Percentiles rank a stretch among this genome's conserved stretches.
Evolutionary conservation across 2,888 invertebrate species (phyloP).

Genomic region (Escarpia spicata): DNA sequence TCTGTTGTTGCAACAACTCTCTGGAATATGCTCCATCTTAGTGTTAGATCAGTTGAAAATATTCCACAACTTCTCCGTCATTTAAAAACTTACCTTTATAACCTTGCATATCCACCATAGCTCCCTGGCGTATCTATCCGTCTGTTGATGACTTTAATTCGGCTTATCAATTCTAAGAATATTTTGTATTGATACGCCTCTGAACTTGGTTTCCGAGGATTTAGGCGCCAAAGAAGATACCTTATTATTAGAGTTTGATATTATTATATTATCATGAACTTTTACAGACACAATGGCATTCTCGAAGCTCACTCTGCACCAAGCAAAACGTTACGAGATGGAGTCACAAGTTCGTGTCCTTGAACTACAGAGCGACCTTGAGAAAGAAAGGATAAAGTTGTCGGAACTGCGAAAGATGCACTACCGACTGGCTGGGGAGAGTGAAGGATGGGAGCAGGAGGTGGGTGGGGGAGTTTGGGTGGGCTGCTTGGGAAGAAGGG

Average conservation of each 20-base stretch:
- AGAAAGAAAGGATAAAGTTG: slow-evolving; percentile 85
- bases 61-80: no score
- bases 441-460: slow-evolving; percentile 57
- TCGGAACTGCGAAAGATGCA: slow-evolving; percentile 89
- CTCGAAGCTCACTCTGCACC: slow-evolving; percentile 87
- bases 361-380: slow-evolving; percentile 89
- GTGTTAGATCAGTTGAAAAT: no score
- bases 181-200: no score
- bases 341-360: slow-evolving; percentile 87
- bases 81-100: no score
- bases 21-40: no score
- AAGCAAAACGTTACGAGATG: slow-evolving; percentile 96
- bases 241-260: background rate
- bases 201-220: no score
- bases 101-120: no score
- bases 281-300: slow-evolving; percentile 86
- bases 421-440: slow-evolving; percentile 78
- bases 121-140: no score
- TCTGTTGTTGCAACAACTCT: no score
- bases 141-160: no score
- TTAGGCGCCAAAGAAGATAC: no score
- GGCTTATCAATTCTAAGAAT: no score
- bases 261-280: slow-evolving; percentile 28
- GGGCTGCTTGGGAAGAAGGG: background rate
- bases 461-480: slow-evolving; percentile 29